Percentiles rank a stretch among this genome's conserved stretches.
These are phyloP conservation scores for Euura lappo DNA, from an alignment of 1,140 invertebrate genomes.

Conservation along the genomic window DNA sequence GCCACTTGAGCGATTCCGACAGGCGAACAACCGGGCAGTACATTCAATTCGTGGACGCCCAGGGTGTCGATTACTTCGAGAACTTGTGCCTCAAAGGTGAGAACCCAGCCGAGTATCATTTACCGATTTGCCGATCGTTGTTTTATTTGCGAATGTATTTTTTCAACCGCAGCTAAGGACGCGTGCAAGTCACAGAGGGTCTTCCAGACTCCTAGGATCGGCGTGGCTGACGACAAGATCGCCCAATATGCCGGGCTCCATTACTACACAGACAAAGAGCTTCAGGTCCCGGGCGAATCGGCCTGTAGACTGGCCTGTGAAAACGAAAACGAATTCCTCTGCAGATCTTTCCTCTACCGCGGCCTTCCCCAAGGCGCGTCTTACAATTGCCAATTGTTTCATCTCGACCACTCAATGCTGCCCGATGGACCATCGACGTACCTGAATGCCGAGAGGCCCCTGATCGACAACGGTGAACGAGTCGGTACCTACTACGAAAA, in stretches of 20 bases:
- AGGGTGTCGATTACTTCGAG: slow-evolving; percentile 94
- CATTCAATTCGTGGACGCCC: slow-evolving; percentile 85
- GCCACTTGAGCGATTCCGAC: slow-evolving; percentile 88
- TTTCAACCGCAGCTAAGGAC: slow-evolving; percentile 64
- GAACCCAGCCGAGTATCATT: not conserved
- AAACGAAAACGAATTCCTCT: slow-evolving; percentile 91
- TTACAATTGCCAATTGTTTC: slow-evolving; percentile 92
- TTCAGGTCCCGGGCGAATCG: slow-evolving; percentile 80
- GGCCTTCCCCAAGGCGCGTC: slow-evolving; percentile 75
- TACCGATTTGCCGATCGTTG: not conserved
- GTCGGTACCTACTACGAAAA: slow-evolving; percentile 91
- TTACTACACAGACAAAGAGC: slow-evolving; percentile 92
- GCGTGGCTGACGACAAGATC: slow-evolving; percentile 88
- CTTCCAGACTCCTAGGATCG: slow-evolving; percentile 82
- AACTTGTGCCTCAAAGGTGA: slow-evolving; percentile 89
- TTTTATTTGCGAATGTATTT: slow-evolving; percentile 9
- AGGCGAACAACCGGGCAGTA: slow-evolving; percentile 83
- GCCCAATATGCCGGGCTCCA: slow-evolving; percentile 89
- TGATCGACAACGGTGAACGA: slow-evolving; percentile 89
- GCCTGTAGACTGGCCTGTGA: slow-evolving; percentile 89
- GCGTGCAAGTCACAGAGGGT: slow-evolving; percentile 81
- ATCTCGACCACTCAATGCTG: slow-evolving; percentile 89
- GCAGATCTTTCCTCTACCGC: slow-evolving; percentile 87
- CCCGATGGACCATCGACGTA: slow-evolving; percentile 91
- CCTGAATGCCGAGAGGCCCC: slow-evolving; percentile 83